A percentile compares a stretch with the other conserved stretches of the same genome.
Evolutionary conservation across 2,797 vertebrate genomes (phyloP).

Genomic region (Lepus oiostolus): DNA sequence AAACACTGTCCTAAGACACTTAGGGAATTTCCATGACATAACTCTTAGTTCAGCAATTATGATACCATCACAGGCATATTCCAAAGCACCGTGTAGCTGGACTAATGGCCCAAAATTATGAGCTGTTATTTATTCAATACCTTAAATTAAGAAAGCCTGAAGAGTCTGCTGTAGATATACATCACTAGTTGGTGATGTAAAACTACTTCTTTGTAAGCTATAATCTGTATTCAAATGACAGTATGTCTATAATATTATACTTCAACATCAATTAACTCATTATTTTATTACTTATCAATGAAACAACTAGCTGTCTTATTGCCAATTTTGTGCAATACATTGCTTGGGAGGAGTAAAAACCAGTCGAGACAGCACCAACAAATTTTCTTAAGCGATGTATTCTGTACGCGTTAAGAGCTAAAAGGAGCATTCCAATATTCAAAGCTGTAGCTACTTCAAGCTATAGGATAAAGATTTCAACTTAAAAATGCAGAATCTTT

Average conservation of each 20-base stretch:
- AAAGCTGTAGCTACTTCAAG: constrained; percentile 59
- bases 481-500: constrained; percentile 60
- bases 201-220: not conserved
- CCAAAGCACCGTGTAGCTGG: constrained; percentile 80
- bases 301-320: constrained; percentile 41
- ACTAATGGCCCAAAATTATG: constrained; percentile 75
- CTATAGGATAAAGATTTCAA: constrained; percentile 48
- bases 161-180: constrained; percentile 56
- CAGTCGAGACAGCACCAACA: constrained; percentile 15
- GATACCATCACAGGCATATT: not conserved
- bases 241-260: constrained; percentile 43
- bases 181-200: constrained; percentile 1
- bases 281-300: constrained; percentile 63
- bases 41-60: constrained; percentile 73
- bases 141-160: constrained; percentile 76
- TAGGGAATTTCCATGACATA: constrained; percentile 76
- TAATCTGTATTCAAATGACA: constrained; percentile 51
- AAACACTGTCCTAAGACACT: constrained; percentile 35
- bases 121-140: constrained; percentile 73
- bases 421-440: constrained; percentile 15
- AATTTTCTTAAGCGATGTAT: constrained; percentile 43
- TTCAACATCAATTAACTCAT: constrained; percentile 10
- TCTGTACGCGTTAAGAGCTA: not conserved
- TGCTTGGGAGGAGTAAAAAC: constrained; percentile 60
- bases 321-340: constrained; percentile 5